Base-by-base conservation (phyloP, 2,888 invertebrate species). In the Atethmia centrago region DNA sequence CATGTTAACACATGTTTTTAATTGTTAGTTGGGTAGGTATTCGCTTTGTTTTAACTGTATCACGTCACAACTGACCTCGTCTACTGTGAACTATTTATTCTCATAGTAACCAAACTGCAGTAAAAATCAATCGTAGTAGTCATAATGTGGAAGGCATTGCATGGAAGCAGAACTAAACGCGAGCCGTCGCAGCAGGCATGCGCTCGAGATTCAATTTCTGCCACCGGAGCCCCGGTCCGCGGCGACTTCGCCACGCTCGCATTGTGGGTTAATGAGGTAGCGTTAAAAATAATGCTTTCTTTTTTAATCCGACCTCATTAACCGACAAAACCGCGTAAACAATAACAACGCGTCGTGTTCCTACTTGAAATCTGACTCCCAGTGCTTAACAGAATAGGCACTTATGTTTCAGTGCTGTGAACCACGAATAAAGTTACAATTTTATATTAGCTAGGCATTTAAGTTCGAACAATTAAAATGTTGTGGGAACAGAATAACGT, bases 161-260 rank as follows among this genome's bases (percentile, higher is more conserved):
- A 80, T 86, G 88, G 84, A 89, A 92, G 93, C 95, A 92, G 92
- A 92, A 92, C 95, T 93, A 96, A 96, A 94, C 80, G 93, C 90
- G 77, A 82, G 79, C 84, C 88, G 82, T 86, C 79, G 87, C 88
- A 84, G 84, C 71, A 88, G 90, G 93, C 95, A 95, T 95, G 95
- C 94, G 86, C 89, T 88, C 85, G 88, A 91, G 91, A 92, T 95
- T 94, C 91, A 91, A 93, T 95, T 95, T 93, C 95, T 93, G 93
- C 93, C 90, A 94, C 92, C 90, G 92, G 92, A 92, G 88, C 87
- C 88, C 76, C 75, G 71, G 80, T 49, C 77, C 68, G 87, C 88
- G 62, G 74, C 66, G 72, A 74, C 85, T 90, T 88, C 89, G 90
- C 89, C 90, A 91, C 88, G 90, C 89, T 85, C 71, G 82, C 81